phyloP scores from a whole-genome alignment of 2,113 vertebrate genomes.

The Tragelaphus buxtoni region DNA sequence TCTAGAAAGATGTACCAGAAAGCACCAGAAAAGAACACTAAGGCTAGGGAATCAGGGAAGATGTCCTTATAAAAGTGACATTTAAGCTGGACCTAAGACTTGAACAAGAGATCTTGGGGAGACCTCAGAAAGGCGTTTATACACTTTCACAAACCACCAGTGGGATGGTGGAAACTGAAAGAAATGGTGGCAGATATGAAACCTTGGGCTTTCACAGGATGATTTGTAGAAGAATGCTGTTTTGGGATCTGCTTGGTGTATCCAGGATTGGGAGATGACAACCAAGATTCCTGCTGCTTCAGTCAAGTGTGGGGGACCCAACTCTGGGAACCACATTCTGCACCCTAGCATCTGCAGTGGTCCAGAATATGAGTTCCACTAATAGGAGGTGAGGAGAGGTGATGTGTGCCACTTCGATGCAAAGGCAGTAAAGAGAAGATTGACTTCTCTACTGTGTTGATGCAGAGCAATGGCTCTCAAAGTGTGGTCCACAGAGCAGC shows the following conservation, averaged over 20 bases:
- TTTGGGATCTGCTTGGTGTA: not conserved
- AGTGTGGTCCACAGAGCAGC: not conserved
- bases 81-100: not conserved
- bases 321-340: not conserved
- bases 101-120: not conserved
- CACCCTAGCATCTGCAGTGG: not conserved
- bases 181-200: rapidly evolving
- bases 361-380: not conserved
- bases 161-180: not conserved
- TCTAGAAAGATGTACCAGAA: not conserved
- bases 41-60: not conserved
- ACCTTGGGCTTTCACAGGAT: not conserved
- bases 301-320: not conserved
- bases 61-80: not conserved
- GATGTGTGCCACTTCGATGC: not conserved
- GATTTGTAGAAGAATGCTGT: not conserved
- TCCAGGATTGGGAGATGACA: not conserved
- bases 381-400: not conserved
- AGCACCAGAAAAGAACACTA: not conserved
- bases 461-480: not conserved
- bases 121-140: not conserved
- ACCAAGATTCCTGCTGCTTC: not conserved
- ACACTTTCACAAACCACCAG: not conserved
- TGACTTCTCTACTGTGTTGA: not conserved
- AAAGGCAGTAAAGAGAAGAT: no score